Conservation (phyloP, 2,888 invertebrate species). For the Andrena minutula region DNA sequence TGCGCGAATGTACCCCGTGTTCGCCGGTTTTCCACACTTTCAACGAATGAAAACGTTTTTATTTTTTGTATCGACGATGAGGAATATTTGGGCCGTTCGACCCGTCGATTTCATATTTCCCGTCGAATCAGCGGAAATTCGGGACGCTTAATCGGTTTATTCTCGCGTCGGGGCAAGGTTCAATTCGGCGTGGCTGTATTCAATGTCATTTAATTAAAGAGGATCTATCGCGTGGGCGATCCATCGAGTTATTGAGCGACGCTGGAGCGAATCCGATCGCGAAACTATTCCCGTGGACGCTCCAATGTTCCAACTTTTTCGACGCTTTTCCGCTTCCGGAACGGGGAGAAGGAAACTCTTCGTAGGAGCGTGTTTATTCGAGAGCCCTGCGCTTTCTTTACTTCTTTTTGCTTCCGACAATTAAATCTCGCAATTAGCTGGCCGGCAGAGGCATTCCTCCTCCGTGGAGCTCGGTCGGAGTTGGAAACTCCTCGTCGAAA, state of each 20-base stretch:
- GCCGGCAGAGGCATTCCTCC: constrained; percentile 20
- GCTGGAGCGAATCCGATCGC: neutral
- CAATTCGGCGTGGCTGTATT: neutral
- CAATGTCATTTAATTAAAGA: constrained; percentile 22
- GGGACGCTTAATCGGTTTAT: neutral
- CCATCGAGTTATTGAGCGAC: neutral
- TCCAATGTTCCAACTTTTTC: constrained; percentile 6
- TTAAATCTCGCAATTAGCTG: constrained; percentile 56
- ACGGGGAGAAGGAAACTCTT: constrained; percentile 25
- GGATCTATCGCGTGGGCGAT: neutral
- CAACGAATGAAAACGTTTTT: neutral
- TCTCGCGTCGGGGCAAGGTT: neutral
- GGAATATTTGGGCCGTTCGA: neutral
- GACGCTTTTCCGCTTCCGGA: constrained; percentile 5
- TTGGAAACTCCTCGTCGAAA: constrained; percentile 23
- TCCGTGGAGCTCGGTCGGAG: constrained; percentile 15
- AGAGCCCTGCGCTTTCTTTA: constrained; percentile 15
- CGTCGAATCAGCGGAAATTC: neutral
- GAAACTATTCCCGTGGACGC: neutral
- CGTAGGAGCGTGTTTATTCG: constrained; percentile 48
- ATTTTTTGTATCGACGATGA: neutral
- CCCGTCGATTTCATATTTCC: neutral
- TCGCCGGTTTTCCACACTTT: neutral
- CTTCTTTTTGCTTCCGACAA: constrained; percentile 26
- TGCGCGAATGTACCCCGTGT: neutral